Conservation (phyloP, 2,797 vertebrate genomes). For the Malurus splendens region DNA sequence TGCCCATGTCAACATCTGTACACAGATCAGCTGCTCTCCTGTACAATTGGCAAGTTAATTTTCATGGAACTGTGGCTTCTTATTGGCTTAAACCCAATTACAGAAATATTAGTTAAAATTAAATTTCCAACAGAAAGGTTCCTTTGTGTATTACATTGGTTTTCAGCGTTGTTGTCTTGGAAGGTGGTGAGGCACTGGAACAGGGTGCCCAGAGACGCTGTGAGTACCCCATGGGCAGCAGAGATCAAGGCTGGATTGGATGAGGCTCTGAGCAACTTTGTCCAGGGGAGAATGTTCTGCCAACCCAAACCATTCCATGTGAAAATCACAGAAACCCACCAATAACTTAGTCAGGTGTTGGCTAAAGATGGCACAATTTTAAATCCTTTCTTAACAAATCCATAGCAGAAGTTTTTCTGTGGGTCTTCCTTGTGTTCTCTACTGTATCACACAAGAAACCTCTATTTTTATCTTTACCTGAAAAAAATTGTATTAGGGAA, state of each 20-base stretch:
- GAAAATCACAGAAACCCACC: neutral
- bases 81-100: neutral
- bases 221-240: neutral
- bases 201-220: neutral
- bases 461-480: neutral
- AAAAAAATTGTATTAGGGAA: neutral
- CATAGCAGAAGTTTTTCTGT: neutral
- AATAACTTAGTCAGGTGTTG: neutral
- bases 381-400: neutral
- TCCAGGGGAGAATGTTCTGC: neutral
- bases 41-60: neutral
- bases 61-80: neutral
- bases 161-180: neutral
- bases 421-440: neutral
- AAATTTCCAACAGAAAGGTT: neutral
- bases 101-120: neutral
- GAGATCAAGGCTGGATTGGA: neutral
- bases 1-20: neutral
- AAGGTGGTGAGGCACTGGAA: no score
- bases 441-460: rapidly evolving
- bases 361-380: neutral
- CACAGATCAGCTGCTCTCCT: neutral
- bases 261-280: neutral
- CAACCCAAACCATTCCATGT: neutral
- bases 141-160: rapidly evolving